Percentiles rank a stretch among this genome's conserved stretches.
These are phyloP conservation scores for Parascotia fuliginaria DNA, from an alignment of 2,888 invertebrate species.

Conservation along the genomic window DNA sequence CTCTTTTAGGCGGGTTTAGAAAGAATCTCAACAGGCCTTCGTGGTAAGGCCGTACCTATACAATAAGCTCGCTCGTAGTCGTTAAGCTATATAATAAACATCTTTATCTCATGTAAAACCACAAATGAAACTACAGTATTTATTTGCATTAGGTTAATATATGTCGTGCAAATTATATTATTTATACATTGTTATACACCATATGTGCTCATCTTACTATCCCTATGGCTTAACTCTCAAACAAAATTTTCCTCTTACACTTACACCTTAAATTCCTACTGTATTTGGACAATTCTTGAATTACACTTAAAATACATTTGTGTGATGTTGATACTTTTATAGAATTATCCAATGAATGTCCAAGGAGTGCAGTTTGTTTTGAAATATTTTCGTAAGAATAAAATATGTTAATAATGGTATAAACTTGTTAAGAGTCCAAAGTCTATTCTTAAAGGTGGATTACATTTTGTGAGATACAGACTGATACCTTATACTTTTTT, in stretches of 20 bases:
- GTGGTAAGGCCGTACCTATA: too few relatives aligned
- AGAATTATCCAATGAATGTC: constrained; percentile 52
- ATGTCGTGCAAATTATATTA: constrained; percentile 43
- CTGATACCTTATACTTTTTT: too few relatives aligned
- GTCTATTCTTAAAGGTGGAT: too few relatives aligned
- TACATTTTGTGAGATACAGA: too few relatives aligned
- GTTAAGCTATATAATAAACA: too few relatives aligned
- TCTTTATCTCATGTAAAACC: neutral
- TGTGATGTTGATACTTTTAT: constrained; percentile 50
- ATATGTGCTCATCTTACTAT: constrained; percentile 56
- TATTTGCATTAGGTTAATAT: constrained; percentile 35
- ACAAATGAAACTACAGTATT: constrained; percentile 13
- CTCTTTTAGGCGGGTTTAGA: too few relatives aligned
- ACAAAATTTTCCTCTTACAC: constrained; percentile 18
- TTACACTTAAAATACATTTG: constrained; percentile 41
- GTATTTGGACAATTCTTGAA: constrained; percentile 37
- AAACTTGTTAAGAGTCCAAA: too few relatives aligned
- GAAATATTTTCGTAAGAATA: constrained; percentile 1
- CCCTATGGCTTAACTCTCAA: constrained; percentile 46
- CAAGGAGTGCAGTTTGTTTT: constrained; percentile 35
- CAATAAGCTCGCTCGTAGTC: too few relatives aligned
- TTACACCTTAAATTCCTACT: constrained; percentile 23
- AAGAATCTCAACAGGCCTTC: too few relatives aligned
- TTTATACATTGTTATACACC: constrained; percentile 27
- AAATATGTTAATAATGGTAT: neutral